These are phyloP conservation scores for Steinernema hermaphroditum DNA, from an alignment of 2,888 invertebrate genomes.

Conservation along the genomic window DNA sequence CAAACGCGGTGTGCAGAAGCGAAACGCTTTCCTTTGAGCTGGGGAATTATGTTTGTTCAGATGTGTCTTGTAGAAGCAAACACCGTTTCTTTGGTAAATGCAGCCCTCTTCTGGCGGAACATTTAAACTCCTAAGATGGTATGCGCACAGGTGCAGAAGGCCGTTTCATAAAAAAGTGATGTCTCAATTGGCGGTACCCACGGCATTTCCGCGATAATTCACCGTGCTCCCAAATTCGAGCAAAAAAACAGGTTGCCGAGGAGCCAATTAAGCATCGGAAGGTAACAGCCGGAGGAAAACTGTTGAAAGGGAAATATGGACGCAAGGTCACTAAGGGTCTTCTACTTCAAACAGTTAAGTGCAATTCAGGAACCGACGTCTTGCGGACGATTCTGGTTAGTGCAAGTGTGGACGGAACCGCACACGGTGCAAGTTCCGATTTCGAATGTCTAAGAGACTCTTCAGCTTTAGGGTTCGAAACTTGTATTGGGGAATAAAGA, in stretches of 20 bases:
- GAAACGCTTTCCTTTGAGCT: conserved; percentile 1
- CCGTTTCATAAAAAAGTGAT: not conserved
- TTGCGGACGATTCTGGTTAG: too few species aligned
- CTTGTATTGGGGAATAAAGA: conserved; percentile 23
- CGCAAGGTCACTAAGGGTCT: conserved; percentile 1
- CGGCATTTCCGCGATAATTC: not conserved
- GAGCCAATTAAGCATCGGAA: not conserved
- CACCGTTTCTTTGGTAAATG: not conserved
- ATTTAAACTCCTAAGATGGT: not conserved
- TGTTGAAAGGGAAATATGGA: not conserved
- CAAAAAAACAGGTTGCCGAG: conserved; percentile 27
- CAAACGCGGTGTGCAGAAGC: conserved; percentile 11
- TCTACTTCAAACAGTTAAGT: not conserved
- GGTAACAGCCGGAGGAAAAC: conserved; percentile 1
- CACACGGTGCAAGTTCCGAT: too few species aligned
- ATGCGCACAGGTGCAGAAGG: not conserved
- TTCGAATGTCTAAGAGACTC: not conserved
- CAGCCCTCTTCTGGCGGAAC: not conserved
- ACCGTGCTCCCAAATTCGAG: not conserved
- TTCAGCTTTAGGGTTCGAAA: not conserved
- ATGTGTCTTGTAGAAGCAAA: not conserved
- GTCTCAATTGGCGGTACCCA: not conserved
- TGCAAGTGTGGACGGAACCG: too few species aligned
- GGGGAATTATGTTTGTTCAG: conserved; percentile 9
- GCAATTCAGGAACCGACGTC: too few species aligned